Conservation (phyloP, 2,113 vertebrate species). For the Planiliza haematocheilus region DNA sequence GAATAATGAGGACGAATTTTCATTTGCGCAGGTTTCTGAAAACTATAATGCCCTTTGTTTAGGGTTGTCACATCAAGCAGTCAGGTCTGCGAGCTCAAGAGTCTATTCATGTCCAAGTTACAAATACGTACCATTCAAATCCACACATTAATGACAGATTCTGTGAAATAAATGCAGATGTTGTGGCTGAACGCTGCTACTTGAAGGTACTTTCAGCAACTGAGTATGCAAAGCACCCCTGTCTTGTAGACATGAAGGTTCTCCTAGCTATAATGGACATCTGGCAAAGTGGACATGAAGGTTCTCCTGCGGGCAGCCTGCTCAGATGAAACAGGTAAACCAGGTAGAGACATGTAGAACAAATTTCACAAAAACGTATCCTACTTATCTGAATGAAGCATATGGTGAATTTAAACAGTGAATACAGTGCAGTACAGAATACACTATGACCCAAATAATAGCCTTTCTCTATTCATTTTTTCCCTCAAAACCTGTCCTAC, state of each 20-base stretch:
- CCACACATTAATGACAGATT: conserved; percentile 13
- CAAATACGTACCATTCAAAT: conserved; percentile 29
- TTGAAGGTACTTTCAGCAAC: background rate
- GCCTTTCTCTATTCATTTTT: background rate
- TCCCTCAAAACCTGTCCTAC: background rate
- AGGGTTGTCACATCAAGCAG: conserved; percentile 62
- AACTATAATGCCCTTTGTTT: conserved; percentile 74
- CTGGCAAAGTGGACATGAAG: conserved; percentile 46
- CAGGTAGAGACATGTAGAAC: conserved; percentile 19
- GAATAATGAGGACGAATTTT: conserved; percentile 83
- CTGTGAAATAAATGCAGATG: background rate
- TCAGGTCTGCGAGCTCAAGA: conserved; percentile 41
- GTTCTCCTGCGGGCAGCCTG: conserved; percentile 15
- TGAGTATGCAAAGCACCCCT: conserved; percentile 6
- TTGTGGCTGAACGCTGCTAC: background rate
- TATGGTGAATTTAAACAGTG: background rate
- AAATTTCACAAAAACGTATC: background rate
- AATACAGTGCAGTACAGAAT: no score
- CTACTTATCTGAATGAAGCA: background rate
- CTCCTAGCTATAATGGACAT: conserved; percentile 29
- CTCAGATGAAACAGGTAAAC: conserved; percentile 38
- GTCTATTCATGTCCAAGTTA: conserved; percentile 42
- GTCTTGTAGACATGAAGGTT: background rate
- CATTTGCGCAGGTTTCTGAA: conserved; percentile 71
- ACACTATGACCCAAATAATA: background rate